A percentile compares a stretch with the other conserved stretches of the same genome.
phyloP scores from a whole-genome alignment of 2,888 invertebrate species.

The Lasioglossum oenotherae region DNA sequence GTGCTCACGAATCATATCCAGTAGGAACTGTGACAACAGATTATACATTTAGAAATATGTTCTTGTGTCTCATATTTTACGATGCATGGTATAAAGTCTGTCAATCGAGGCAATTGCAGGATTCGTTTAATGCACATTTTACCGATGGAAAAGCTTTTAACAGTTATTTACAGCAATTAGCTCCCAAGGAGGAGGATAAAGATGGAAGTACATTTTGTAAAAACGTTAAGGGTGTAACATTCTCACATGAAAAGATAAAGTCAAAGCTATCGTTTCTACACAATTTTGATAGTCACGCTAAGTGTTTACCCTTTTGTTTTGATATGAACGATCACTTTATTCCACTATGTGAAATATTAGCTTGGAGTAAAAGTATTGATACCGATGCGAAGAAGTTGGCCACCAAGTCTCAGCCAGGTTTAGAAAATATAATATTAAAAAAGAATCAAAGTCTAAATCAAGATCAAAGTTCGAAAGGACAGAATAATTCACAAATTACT shows the following conservation, averaged over 20 bases:
- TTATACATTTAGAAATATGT: slow-evolving; percentile 7
- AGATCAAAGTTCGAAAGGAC: background rate
- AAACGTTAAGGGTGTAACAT: slow-evolving; percentile 33
- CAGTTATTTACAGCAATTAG: slow-evolving; percentile 26
- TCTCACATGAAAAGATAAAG: slow-evolving; percentile 41
- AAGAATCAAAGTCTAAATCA: too few relatives aligned
- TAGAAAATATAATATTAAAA: background rate
- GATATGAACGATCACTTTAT: background rate
- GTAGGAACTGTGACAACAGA: background rate
- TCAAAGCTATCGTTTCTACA: slow-evolving; percentile 4
- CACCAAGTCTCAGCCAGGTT: background rate
- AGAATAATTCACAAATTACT: background rate
- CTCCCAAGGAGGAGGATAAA: background rate
- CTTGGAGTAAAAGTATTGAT: slow-evolving; percentile 59
- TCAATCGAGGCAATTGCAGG: background rate
- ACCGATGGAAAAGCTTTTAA: slow-evolving; percentile 42
- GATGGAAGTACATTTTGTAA: slow-evolving; percentile 42
- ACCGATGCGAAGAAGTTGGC: background rate
- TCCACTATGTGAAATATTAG: slow-evolving; percentile 68
- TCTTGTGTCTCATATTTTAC: slow-evolving; percentile 71
- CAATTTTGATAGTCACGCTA: background rate
- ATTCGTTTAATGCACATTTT: background rate
- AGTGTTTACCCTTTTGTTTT: slow-evolving; percentile 59
- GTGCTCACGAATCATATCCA: slow-evolving; percentile 45
- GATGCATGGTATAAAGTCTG: slow-evolving; percentile 65